phyloP scores from a whole-genome alignment of 2,888 invertebrate genomes.

The Seira ritae region DNA sequence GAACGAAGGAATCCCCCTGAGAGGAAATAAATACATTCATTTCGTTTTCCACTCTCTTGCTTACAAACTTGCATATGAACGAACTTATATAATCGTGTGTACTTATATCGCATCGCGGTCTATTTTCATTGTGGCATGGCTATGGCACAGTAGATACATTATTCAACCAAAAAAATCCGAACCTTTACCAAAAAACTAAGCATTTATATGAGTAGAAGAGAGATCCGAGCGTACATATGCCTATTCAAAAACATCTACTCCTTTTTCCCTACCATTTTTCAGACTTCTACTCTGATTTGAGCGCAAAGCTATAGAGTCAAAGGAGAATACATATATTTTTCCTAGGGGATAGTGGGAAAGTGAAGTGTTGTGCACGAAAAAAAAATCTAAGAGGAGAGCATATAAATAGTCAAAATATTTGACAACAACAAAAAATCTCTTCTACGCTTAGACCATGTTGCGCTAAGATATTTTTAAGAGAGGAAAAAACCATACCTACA shows the following conservation, averaged over 20 bases:
- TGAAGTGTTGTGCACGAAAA: background rate
- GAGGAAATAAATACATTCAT: slow-evolving; percentile 53
- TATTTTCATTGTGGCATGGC: background rate
- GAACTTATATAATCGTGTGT: background rate
- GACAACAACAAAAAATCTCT: too few relatives aligned
- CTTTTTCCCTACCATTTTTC: background rate
- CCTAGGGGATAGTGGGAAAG: background rate
- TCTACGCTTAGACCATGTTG: too few relatives aligned
- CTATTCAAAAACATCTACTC: background rate
- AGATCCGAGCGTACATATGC: too few relatives aligned
- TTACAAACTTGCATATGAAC: slow-evolving; percentile 12
- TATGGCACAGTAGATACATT: background rate
- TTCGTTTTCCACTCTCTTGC: slow-evolving; percentile 35
- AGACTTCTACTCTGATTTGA: background rate
- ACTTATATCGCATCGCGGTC: background rate
- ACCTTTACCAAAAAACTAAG: slow-evolving; percentile 25
- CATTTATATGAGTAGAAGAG: too few relatives aligned
- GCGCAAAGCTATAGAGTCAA: background rate
- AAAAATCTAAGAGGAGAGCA: too few relatives aligned
- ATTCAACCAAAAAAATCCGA: slow-evolving; percentile 29
- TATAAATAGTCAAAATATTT: too few relatives aligned
- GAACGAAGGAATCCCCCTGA: slow-evolving; percentile 62
- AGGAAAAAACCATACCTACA: background rate
- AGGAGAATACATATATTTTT: background rate
- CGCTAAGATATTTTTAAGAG: background rate